A percentile compares a stretch with the other conserved stretches of the same genome.
These are phyloP conservation scores for Rhinichthys klamathensis DNA, from an alignment of 2,113 vertebrate genomes.

Conservation along the genomic window DNA sequence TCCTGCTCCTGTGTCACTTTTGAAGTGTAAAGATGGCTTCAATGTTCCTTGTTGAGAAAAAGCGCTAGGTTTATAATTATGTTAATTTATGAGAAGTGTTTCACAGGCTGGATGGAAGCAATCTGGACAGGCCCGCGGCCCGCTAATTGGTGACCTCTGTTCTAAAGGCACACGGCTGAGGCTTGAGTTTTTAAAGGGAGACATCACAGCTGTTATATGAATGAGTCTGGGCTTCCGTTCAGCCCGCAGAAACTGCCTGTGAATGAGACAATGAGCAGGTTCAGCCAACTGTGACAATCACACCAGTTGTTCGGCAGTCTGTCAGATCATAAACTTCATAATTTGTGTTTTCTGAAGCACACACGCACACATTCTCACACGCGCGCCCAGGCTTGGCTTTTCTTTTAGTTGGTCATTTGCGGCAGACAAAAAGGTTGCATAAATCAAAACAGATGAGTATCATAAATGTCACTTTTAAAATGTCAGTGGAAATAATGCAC, in stretches of 20 bases:
- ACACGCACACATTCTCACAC: background rate
- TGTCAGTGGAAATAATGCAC: slow-evolving; percentile 46
- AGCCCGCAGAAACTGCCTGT: slow-evolving; percentile 22
- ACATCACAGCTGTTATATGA: slow-evolving; percentile 30
- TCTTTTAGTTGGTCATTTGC: slow-evolving; percentile 42
- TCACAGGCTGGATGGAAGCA: background rate
- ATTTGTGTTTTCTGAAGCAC: background rate
- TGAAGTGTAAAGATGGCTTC: background rate
- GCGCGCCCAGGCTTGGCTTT: background rate
- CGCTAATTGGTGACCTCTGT: slow-evolving; percentile 14
- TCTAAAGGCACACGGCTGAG: background rate
- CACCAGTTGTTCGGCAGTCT: slow-evolving; percentile 35
- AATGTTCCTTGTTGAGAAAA: background rate
- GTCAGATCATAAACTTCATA: slow-evolving; percentile 18
- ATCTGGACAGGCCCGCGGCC: background rate
- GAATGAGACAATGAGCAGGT: slow-evolving; percentile 42
- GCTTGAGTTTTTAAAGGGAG: slow-evolving; percentile 29
- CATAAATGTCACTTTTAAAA: slow-evolving; percentile 55
- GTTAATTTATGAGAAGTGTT: slow-evolving; percentile 24
- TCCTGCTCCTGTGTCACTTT: background rate
- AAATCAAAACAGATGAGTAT: slow-evolving; percentile 53
- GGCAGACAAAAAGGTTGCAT: slow-evolving; percentile 38
- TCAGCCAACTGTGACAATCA: slow-evolving; percentile 39
- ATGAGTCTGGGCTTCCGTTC: slow-evolving; percentile 14
- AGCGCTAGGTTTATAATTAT: background rate